These are phyloP conservation scores for Lagria hirta DNA, from an alignment of 2,888 invertebrate species.

Conservation along the genomic window DNA sequence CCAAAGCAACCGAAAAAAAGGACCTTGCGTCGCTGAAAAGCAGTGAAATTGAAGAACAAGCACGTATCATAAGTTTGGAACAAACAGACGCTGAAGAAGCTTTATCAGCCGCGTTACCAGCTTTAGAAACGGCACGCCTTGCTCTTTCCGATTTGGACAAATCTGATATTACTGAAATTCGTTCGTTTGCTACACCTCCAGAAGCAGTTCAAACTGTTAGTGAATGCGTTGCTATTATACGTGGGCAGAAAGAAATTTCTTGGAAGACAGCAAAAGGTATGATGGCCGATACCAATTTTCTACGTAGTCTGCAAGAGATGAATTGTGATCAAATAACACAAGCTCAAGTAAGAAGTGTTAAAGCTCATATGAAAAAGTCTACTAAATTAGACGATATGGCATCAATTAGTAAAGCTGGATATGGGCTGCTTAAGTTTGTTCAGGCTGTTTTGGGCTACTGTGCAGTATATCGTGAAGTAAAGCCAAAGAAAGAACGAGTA, in stretches of 20 bases:
- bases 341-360: constrained; percentile 69
- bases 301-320: constrained; percentile 79
- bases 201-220: constrained; percentile 87
- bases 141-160: constrained; percentile 85
- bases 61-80: constrained; percentile 75
- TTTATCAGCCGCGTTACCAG: constrained; percentile 80
- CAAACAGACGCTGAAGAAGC: constrained; percentile 82
- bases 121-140: constrained; percentile 75
- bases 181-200: constrained; percentile 89
- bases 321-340: constrained; percentile 77
- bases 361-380: constrained; percentile 70
- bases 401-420: constrained; percentile 81
- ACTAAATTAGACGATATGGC: constrained; percentile 82
- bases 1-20: constrained; percentile 75
- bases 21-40: constrained; percentile 77
- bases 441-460: constrained; percentile 88
- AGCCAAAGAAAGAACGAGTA: constrained; percentile 82
- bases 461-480: constrained; percentile 81
- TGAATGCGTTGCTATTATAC: constrained; percentile 85
- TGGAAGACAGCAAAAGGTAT: constrained; percentile 92
- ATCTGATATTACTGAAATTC: constrained; percentile 87
- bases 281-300: constrained; percentile 89
- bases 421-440: constrained; percentile 81
- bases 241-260: constrained; percentile 79
- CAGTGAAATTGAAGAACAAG: constrained; percentile 79